These are phyloP conservation scores for Dendroctonus valens DNA, from an alignment of 1,140 invertebrate species.

Conservation along the genomic window DNA sequence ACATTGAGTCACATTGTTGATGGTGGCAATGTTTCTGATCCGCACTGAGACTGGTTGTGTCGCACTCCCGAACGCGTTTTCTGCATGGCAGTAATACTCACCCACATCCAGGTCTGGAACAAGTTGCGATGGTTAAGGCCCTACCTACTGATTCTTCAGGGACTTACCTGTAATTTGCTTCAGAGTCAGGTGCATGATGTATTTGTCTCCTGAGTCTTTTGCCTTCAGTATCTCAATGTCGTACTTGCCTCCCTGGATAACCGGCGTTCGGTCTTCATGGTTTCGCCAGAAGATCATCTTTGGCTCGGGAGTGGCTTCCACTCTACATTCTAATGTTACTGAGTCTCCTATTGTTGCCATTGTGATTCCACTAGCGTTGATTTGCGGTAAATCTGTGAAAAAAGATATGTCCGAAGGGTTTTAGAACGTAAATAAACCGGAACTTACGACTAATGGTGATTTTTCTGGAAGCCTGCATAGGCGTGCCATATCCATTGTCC, in stretches of 20 bases:
- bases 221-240: slow-evolving; percentile 58
- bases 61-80: slow-evolving; percentile 73
- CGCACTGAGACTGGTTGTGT: slow-evolving; percentile 70
- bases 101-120: slow-evolving; percentile 63
- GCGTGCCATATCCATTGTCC: slow-evolving; percentile 80
- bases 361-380: slow-evolving; percentile 71
- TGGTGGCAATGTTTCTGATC: slow-evolving; percentile 59
- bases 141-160: not conserved
- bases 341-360: slow-evolving; percentile 70
- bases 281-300: slow-evolving; percentile 78
- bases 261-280: slow-evolving; percentile 64
- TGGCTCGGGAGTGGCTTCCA: slow-evolving; percentile 73
- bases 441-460: slow-evolving; percentile 79
- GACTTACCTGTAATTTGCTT: slow-evolving; percentile 57
- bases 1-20: slow-evolving; percentile 71
- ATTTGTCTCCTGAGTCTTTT: slow-evolving; percentile 61
- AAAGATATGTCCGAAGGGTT: too few species aligned
- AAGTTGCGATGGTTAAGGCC: too few species aligned
- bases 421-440: too few species aligned
- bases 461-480: slow-evolving; percentile 74
- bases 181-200: slow-evolving; percentile 70
- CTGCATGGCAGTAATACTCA: slow-evolving; percentile 78
- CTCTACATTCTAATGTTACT: slow-evolving; percentile 70
- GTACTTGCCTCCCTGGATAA: slow-evolving; percentile 74
- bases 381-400: slow-evolving; percentile 67